Evolutionary conservation across 1,140 invertebrate species (phyloP).

Genomic region (Drosophila albomicans): DNA sequence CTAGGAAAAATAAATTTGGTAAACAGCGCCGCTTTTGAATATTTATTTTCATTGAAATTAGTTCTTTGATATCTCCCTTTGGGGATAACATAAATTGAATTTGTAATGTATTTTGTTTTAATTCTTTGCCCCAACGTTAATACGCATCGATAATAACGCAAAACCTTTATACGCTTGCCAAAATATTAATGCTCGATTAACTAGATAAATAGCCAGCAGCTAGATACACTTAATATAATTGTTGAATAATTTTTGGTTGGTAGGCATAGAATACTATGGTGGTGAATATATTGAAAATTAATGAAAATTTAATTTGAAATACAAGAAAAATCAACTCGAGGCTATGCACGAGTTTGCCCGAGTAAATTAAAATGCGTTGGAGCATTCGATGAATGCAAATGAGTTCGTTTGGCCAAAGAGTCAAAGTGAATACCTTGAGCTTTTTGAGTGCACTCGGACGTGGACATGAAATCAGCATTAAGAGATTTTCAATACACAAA

Average conservation of each 20-base stretch:
- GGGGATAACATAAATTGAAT: not conserved
- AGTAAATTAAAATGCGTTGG: constrained; percentile 9
- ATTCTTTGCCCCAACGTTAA: not conserved
- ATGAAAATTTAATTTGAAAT: constrained; percentile 18
- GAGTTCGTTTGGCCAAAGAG: constrained; percentile 14
- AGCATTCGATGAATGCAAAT: constrained; percentile 31
- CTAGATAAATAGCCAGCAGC: constrained; percentile 9
- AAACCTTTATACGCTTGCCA: not conserved
- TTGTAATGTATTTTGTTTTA: not conserved
- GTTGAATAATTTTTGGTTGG: not conserved
- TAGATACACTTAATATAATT: not conserved
- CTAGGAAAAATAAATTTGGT: no score
- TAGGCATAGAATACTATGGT: not conserved
- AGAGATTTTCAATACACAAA: constrained; percentile 35
- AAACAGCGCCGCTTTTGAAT: not conserved
- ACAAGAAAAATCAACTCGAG: constrained; percentile 8
- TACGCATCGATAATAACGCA: not conserved
- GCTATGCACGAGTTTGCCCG: constrained; percentile 10
- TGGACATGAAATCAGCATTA: constrained; percentile 18
- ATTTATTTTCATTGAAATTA: constrained; percentile 3
- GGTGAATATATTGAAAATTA: not conserved
- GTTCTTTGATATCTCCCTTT: not conserved
- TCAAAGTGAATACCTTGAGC: constrained; percentile 15
- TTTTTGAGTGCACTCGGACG: constrained; percentile 35
- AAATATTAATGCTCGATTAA: constrained; percentile 11